phyloP scores from a whole-genome alignment of 2,797 vertebrate species.

The Bovichtus variegatus region DNA sequence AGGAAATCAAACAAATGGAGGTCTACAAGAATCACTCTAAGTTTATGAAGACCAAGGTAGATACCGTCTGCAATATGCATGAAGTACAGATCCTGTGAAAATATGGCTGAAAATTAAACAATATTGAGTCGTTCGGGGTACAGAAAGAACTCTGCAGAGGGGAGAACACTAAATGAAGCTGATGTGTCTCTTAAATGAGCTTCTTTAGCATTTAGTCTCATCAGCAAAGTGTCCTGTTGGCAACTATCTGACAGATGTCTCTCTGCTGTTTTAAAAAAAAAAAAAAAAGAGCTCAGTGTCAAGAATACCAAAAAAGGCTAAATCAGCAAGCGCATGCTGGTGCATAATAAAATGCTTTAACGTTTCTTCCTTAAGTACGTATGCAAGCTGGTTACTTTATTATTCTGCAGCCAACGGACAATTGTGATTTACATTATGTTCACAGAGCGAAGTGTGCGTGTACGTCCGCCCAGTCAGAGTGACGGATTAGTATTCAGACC shows the following conservation, averaged over 20 bases:
- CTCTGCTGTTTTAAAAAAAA: conserved; percentile 24
- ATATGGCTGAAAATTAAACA: conserved; percentile 4
- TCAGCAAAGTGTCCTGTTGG: conserved; percentile 69
- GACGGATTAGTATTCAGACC: conserved; percentile 11
- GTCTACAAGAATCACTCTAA: conserved; percentile 99
- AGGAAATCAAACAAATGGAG: conserved; percentile 98
- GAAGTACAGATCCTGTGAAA: conserved; percentile 22
- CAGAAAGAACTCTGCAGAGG: conserved; percentile 10
- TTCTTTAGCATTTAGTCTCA: conserved; percentile 58
- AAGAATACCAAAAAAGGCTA: conserved; percentile 17
- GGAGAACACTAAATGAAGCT: conserved; percentile 38
- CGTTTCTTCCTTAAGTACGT: neutral
- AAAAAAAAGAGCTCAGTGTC: conserved; percentile 11
- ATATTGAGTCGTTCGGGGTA: neutral
- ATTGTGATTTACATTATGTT: neutral
- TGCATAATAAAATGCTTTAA: conserved; percentile 6
- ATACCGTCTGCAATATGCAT: conserved; percentile 28
- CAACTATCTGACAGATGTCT: conserved; percentile 43
- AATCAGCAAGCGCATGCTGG: conserved; percentile 27
- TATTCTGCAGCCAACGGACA: neutral
- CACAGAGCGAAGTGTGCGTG: neutral
- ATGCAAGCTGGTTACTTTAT: conserved; percentile 1
- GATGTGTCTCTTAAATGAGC: conserved; percentile 48
- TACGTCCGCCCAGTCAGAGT: neutral
- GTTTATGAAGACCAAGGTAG: conserved; percentile 99